A percentile compares a stretch with the other conserved stretches of the same genome.
Conservation (phyloP, 2,888 invertebrate species). For the Leptura quadrifasciata region DNA sequence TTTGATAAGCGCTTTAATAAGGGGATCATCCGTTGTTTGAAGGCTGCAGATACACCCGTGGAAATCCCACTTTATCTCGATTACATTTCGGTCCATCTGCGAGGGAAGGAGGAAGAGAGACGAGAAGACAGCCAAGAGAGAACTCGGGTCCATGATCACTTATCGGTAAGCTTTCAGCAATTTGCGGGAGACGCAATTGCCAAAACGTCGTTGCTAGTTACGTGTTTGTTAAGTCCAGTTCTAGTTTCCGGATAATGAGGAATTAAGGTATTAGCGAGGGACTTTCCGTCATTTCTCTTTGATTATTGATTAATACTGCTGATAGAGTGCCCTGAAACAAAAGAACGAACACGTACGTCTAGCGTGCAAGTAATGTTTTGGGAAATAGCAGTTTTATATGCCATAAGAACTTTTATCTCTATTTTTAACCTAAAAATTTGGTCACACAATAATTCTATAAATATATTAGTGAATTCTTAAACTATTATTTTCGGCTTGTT, state of each 20-base stretch:
- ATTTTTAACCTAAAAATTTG: too few relatives aligned
- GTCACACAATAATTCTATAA: too few relatives aligned
- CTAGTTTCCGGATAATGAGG: constrained; percentile 54
- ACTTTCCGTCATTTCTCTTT: constrained; percentile 49
- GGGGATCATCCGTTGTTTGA: constrained; percentile 38
- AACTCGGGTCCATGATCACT: constrained; percentile 26
- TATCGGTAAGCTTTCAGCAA: constrained; percentile 36
- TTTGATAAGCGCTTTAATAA: constrained; percentile 41
- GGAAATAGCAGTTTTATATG: background rate
- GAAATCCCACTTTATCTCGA: constrained; percentile 46
- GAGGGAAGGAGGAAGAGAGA: constrained; percentile 12
- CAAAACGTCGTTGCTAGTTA: constrained; percentile 47
- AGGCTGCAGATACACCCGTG: constrained; percentile 33
- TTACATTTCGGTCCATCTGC: constrained; percentile 37
- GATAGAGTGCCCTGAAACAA: background rate
- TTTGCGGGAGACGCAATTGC: constrained; percentile 42
- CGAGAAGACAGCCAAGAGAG: background rate
- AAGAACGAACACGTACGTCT: background rate
- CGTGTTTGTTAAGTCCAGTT: constrained; percentile 56
- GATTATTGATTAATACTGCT: constrained; percentile 46
- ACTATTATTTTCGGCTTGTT: too few relatives aligned
- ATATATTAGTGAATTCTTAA: too few relatives aligned
- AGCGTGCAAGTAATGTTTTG: background rate
- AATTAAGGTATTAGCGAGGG: constrained; percentile 51
- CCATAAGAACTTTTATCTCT: too few relatives aligned